These are phyloP conservation scores for Phalacrocorax brasilianus DNA, from an alignment of 2,113 vertebrate genomes.

Conservation along the genomic window DNA sequence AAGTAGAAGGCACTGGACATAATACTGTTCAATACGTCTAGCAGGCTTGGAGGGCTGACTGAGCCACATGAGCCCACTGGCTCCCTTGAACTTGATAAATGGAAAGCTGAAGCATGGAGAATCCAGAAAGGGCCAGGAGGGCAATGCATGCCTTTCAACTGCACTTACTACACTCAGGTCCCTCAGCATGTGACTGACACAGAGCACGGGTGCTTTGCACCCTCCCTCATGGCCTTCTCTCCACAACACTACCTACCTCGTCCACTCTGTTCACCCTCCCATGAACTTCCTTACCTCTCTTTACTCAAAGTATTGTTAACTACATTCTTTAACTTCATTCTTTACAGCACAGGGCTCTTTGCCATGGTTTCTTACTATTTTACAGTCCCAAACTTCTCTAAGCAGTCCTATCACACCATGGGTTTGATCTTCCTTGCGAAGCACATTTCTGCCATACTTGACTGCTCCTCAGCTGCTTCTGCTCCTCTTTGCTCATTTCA, in stretches of 20 bases:
- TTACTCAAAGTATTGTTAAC: not conserved
- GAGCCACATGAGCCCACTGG: not conserved
- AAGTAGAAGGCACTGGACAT: not conserved
- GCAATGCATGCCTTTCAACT: rapidly evolving
- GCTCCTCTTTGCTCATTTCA: not conserved
- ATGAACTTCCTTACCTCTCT: not conserved
- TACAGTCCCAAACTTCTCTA: not conserved
- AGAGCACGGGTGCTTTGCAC: not conserved
- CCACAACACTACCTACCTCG: rapidly evolving
- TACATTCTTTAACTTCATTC: not conserved
- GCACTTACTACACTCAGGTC: rapidly evolving
- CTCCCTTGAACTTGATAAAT: not conserved
- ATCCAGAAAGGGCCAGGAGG: not conserved
- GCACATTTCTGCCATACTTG: not conserved
- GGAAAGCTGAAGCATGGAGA: not conserved
- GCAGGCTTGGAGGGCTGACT: not conserved
- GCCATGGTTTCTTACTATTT: not conserved
- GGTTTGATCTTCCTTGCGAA: not conserved
- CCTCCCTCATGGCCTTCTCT: not conserved
- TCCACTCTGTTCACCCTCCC: not conserved
- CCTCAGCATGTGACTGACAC: not conserved
- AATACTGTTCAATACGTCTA: not conserved
- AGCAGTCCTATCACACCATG: not conserved
- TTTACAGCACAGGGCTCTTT: not conserved
- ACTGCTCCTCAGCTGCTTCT: constrained; percentile 3